phyloP scores from a whole-genome alignment of 2,113 vertebrate species.

The Aix galericulata region DNA sequence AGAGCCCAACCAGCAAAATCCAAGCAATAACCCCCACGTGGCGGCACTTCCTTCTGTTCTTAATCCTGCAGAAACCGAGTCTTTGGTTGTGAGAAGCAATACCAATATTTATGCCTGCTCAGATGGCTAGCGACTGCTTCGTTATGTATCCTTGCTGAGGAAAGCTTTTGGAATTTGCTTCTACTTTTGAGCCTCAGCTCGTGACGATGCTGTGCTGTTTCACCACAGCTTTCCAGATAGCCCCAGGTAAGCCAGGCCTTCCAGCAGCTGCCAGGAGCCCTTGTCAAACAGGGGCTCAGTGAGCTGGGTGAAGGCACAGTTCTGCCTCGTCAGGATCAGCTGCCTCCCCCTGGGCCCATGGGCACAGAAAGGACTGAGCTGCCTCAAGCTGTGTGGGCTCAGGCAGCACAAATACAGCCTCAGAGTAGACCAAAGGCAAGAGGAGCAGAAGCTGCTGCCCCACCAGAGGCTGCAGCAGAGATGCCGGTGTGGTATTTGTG shows the following conservation, averaged over 20 bases:
- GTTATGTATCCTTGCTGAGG: background rate
- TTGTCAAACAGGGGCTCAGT: background rate
- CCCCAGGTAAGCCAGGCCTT: background rate
- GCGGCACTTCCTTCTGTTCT: accelerated
- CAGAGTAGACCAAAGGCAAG: background rate
- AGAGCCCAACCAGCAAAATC: background rate
- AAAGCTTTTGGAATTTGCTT: background rate
- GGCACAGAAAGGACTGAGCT: background rate
- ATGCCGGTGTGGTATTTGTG: background rate
- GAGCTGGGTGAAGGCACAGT: background rate
- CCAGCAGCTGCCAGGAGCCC: accelerated
- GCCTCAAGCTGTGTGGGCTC: background rate
- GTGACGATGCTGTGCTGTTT: background rate
- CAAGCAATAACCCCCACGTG: background rate
- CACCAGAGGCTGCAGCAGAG: background rate
- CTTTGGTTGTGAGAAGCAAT: background rate
- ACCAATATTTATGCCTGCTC: background rate
- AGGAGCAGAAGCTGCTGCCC: background rate
- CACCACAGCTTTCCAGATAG: background rate
- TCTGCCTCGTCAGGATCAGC: background rate
- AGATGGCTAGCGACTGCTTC: background rate
- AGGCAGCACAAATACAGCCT: background rate
- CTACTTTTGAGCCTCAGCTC: background rate
- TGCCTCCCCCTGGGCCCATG: accelerated
- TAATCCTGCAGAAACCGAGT: background rate